A percentile compares a stretch with the other conserved stretches of the same genome.
Conservation (phyloP, 2,797 vertebrate species). For the Pseudopleuronectes americanus region DNA sequence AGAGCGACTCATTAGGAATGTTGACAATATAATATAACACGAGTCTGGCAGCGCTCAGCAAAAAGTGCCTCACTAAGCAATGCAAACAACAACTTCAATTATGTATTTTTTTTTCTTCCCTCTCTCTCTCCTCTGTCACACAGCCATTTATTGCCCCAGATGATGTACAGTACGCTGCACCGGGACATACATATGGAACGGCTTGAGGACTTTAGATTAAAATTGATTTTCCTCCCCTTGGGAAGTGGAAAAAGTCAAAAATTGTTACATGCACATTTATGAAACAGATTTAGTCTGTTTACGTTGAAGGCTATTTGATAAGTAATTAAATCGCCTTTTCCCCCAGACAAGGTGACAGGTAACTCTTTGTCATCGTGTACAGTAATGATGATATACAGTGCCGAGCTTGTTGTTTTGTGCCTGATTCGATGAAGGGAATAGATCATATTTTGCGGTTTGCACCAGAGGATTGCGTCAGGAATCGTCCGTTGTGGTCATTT, state of each 20-base stretch:
- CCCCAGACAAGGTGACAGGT: slow-evolving; percentile 95
- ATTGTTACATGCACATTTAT: slow-evolving; percentile 97
- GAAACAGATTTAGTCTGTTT: slow-evolving; percentile 96
- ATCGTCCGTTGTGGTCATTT: slow-evolving; percentile 63
- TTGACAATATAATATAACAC: slow-evolving; percentile 81
- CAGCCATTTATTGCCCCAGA: slow-evolving; percentile 88
- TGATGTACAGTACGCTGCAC: slow-evolving; percentile 88
- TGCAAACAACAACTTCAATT: slow-evolving; percentile 82
- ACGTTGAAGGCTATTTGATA: slow-evolving; percentile 97
- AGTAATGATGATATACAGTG: slow-evolving; percentile 91
- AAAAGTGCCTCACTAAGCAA: slow-evolving; percentile 81
- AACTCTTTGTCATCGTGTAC: slow-evolving; percentile 86
- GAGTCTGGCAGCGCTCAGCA: slow-evolving; percentile 71
- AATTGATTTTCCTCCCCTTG: slow-evolving; percentile 96
- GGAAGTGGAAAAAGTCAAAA: slow-evolving; percentile 93
- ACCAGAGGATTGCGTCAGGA: slow-evolving; percentile 37
- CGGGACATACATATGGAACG: slow-evolving; percentile 90
- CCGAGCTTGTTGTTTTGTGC: slow-evolving; percentile 76
- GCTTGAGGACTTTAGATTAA: slow-evolving; percentile 94
- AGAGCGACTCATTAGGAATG: slow-evolving; percentile 81
- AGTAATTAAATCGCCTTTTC: slow-evolving; percentile 97
- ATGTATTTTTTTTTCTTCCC: slow-evolving; percentile 41
- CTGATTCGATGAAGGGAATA: slow-evolving; percentile 74
- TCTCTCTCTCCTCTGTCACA: slow-evolving; percentile 61
- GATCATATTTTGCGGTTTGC: slow-evolving; percentile 63